phyloP scores from a whole-genome alignment of 2,888 invertebrate species.

The Conomelus anceps region DNA sequence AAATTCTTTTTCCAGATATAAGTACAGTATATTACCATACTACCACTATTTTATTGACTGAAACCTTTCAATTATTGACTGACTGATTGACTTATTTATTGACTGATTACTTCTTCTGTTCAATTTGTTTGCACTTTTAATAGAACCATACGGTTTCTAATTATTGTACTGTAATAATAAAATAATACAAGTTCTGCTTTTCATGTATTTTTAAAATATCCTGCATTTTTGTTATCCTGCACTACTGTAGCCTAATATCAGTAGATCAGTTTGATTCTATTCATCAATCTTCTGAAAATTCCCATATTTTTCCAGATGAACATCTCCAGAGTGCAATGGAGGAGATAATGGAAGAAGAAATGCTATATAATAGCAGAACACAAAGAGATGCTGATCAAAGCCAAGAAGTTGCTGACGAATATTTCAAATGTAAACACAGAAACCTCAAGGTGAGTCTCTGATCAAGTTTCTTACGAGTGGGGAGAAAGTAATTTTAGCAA shows the following conservation, averaged over 20 bases:
- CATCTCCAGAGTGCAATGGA: conserved; percentile 10
- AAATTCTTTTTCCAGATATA: no score
- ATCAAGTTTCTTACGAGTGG: neutral
- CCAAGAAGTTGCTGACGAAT: conserved; percentile 25
- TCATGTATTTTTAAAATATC: no score
- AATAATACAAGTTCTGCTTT: no score
- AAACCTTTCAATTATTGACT: no score
- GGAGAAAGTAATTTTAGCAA: neutral
- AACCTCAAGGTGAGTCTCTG: conserved; percentile 25
- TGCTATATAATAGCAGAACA: neutral
- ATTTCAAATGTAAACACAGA: conserved; percentile 31
- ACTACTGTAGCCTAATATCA: neutral
- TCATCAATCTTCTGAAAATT: neutral
- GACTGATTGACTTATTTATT: no score
- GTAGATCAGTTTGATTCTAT: neutral
- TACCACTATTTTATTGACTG: no score
- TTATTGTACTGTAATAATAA: no score
- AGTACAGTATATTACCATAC: no score
- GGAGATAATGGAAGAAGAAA: neutral
- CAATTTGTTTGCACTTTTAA: no score
- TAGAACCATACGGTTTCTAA: no score
- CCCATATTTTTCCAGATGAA: conserved; percentile 10
- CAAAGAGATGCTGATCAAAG: neutral
- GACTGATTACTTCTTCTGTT: no score
- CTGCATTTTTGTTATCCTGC: no score